phyloP scores from a whole-genome alignment of 1,140 invertebrate genomes.

The Drosophila elegans region DNA sequence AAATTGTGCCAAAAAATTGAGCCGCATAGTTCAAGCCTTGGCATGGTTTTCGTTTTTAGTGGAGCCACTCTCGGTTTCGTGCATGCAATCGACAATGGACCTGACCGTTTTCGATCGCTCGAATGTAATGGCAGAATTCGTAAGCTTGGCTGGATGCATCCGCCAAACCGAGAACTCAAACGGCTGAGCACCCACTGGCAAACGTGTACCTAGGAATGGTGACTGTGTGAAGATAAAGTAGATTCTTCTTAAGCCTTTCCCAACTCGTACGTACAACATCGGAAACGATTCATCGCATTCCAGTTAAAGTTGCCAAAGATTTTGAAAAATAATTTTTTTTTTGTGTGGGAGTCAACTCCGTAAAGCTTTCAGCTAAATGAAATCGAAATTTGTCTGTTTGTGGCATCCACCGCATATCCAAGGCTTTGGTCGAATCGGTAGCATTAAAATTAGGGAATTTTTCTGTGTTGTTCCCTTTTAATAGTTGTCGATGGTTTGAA shows the following conservation, averaged over 20 bases:
- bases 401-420: no score
- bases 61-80: conserved; percentile 1
- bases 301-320: neutral
- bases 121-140: neutral
- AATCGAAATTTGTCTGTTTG: no score
- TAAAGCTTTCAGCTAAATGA: no score
- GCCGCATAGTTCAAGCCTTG: neutral
- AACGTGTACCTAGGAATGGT: neutral
- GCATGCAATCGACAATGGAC: neutral
- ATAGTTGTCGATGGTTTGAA: no score
- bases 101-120: neutral
- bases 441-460: no score
- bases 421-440: no score
- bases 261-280: neutral
- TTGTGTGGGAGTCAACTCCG: neutral
- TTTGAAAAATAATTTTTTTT: neutral
- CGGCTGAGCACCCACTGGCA: neutral
- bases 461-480: no score
- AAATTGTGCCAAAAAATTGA: neutral
- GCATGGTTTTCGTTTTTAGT: neutral
- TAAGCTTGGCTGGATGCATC: neutral
- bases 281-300: neutral
- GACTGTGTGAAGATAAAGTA: neutral
- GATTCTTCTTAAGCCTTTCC: neutral
- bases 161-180: no score